Base-by-base conservation (phyloP, 2,113 vertebrate species). In the Tympanuchus pallidicinctus region DNA sequence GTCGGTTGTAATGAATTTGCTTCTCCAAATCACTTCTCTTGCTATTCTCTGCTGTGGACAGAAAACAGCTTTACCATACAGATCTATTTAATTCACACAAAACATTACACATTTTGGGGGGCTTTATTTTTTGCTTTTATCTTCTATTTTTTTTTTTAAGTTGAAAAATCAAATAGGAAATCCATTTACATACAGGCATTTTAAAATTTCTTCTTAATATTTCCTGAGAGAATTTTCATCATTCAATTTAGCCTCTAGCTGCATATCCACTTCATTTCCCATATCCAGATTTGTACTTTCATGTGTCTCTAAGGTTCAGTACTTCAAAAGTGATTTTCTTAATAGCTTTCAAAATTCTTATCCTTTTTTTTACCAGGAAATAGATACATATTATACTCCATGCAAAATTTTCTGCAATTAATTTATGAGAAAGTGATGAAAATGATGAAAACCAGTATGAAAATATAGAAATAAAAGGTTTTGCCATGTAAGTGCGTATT, bases 401-500 rank as follows among this genome's bases (percentile, higher is more conserved):
- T 60, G 1, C 7, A 91, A 82, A 72, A 64, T 11, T 4, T 9
- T 79, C 10, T 59, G 12, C 21, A 66, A 54, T 32, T 76, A 12
- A 9, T 38, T 89, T 54, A 27, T 56, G 4, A 65, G 8, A 42
- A 76, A 59, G 11, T 52, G 47, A 13, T 27, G 4, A 74, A 34
- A 32, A 1, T 52, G 47, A 13, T 27, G 4, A 74, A 34, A 32
- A 1, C 3, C 7, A 54, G 1, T 1, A 3, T 64, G 6, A 84
- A 87, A 91, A 56, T 34, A 43, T 67, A 71, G 4, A 25, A 48
- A 14, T 24, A 60, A 74, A 54, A 78, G 10, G 60, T 74, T 10
- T 2, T 72, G 14, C 7, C 8, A 15, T 67, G 10, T 38, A 13
- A 24, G 11, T 56, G 4, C 28, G 18, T 42, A 54, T 56, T 89